phyloP scores from a whole-genome alignment of 2,888 invertebrate genomes.

The Cynaeus angustus region DNA sequence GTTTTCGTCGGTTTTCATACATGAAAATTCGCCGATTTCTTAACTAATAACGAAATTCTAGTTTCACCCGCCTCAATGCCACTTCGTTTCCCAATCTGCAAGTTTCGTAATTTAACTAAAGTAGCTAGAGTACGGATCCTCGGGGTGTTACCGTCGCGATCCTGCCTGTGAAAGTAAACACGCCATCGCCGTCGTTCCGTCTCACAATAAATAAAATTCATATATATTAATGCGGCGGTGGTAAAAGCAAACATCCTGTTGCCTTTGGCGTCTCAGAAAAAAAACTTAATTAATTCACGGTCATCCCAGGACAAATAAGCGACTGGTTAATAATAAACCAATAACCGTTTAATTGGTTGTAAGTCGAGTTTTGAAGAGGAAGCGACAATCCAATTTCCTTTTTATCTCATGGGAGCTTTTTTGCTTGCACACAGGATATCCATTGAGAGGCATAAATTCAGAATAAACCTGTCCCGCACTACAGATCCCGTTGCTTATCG shows the following conservation, averaged over 20 bases:
- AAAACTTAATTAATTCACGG: constrained; percentile 48
- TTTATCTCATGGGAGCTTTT: constrained; percentile 43
- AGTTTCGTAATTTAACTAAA: no score
- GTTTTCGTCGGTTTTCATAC: no score
- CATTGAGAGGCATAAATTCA: constrained; percentile 27
- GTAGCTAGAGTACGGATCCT: no score
- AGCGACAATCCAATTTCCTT: constrained; percentile 55
- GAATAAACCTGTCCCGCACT: constrained; percentile 48
- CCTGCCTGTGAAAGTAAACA: background rate
- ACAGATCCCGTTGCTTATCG: constrained; percentile 51
- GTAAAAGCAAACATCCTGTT: constrained; percentile 49
- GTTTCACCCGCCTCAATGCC: no score
- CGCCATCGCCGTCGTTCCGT: background rate
- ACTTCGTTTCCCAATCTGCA: no score
- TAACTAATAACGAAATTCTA: no score
- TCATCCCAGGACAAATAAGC: constrained; percentile 42
- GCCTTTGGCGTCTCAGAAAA: constrained; percentile 9
- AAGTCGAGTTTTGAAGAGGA: constrained; percentile 49
- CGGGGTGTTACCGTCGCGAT: background rate
- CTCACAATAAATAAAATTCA: constrained; percentile 26
- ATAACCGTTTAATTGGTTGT: constrained; percentile 49
- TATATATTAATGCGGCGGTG: constrained; percentile 34
- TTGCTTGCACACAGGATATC: constrained; percentile 44
- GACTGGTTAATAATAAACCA: constrained; percentile 44
- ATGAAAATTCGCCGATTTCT: no score